These are phyloP conservation scores for Heliconius melpomene DNA, from an alignment of 1,140 invertebrate species.

Conservation along the genomic window DNA sequence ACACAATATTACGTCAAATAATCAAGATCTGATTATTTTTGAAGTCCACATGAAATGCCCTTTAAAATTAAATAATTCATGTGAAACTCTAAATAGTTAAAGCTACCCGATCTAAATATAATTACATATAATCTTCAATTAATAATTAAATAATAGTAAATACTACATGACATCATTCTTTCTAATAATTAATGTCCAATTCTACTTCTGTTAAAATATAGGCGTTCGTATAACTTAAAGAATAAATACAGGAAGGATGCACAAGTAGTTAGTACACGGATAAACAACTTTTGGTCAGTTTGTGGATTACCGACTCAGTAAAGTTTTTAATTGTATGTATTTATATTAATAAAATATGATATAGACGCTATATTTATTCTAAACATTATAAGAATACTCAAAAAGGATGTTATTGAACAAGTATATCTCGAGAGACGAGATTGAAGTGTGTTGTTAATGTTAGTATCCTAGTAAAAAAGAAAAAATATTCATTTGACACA, in stretches of 20 bases:
- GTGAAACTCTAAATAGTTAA: background rate
- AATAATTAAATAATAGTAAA: background rate
- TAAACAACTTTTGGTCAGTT: no score
- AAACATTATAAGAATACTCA: background rate
- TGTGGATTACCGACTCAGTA: background rate
- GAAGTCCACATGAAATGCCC: background rate
- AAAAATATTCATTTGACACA: background rate
- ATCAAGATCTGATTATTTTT: background rate
- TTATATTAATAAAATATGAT: background rate
- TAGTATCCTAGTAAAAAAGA: no score
- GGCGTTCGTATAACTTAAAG: background rate
- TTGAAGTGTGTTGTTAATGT: no score
- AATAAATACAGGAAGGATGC: background rate
- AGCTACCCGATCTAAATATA: constrained; percentile 1
- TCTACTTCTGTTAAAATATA: background rate
- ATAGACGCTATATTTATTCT: background rate
- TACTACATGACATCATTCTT: background rate
- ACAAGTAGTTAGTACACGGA: background rate
- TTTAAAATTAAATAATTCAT: background rate
- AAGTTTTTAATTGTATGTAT: background rate
- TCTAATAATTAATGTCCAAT: background rate
- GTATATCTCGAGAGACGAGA: no score
- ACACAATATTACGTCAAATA: background rate
- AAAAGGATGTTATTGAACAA: background rate
- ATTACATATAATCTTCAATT: background rate